Base-by-base conservation (phyloP, 2,888 invertebrate genomes). In the Dryobota labecula region DNA sequence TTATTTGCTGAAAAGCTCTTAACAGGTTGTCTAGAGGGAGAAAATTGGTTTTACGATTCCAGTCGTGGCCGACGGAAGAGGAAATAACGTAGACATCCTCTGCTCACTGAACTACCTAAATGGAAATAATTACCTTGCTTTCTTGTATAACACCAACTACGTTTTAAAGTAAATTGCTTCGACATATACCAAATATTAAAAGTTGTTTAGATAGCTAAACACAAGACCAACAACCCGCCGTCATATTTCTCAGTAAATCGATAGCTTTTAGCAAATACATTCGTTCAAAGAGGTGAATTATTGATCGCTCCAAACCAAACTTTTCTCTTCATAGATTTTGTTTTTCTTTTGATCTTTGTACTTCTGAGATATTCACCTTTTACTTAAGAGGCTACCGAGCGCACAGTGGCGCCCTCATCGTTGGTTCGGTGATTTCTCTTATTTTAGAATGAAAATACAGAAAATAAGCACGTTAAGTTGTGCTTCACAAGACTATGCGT, bases 1-100 rank as follows among this genome's bases (percentile, higher is more conserved):
- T 80, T 76, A 78, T 70, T 54, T 51, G 53, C 60, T 83, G 78
- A 83, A 84, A 75, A 72, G 60, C 70, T 70, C 82, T 82, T 79
- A 83, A 71, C 77, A 71, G 70, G 73, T 71, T 74, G 64, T 79
- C 72, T 82, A 77, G 66, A 78, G 78, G 73, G 73, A 87, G 86
- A 85, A 88, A 88, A 89, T 88, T 89, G 86, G 83, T 85, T 88
- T 88, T 87, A 86, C 75, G 85, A 87, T 82, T 79, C 82, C 65
- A 80, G 78, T 58, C 70, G 65, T 68, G 61, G 73, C 79, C 56
- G 83, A 70, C 77, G 79, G 82, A 84, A 75, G 65, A 79, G 88
- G 88, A 87, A 87, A 87, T 88, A 80, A 84, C 72, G 78, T 70
- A 85, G 81, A 87, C 84, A 78, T 86, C 84, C 82, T 85, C 61